Conservation (phyloP, 2,888 invertebrate species). For the Nephrotoma guestfalica region DNA sequence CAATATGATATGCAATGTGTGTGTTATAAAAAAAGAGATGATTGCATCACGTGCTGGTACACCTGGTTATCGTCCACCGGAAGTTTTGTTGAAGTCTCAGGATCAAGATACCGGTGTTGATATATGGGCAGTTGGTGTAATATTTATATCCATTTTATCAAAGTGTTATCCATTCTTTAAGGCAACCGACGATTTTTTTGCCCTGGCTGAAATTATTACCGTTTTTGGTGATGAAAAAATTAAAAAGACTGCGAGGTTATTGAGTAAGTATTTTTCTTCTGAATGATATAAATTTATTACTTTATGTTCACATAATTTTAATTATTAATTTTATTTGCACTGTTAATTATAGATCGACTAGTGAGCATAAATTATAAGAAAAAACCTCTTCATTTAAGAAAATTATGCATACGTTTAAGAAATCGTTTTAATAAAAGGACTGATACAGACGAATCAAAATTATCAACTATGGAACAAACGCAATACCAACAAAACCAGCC, state of each 20-base stretch:
- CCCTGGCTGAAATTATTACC: conserved; percentile 67
- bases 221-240: conserved; percentile 60
- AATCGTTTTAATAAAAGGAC: conserved; percentile 19
- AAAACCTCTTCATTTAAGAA: conserved; percentile 34
- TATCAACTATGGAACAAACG: background rate
- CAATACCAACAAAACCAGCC: background rate
- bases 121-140: conserved; percentile 79
- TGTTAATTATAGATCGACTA: conserved; percentile 32
- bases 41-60: conserved; percentile 75
- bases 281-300: conserved; percentile 19
- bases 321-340: conserved; percentile 6
- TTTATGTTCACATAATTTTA: conserved; percentile 26
- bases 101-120: conserved; percentile 75
- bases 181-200: conserved; percentile 61
- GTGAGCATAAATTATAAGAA: conserved; percentile 37
- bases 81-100: conserved; percentile 64
- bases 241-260: conserved; percentile 46
- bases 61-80: conserved; percentile 79
- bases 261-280: conserved; percentile 19
- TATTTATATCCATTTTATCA: conserved; percentile 61
- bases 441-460: background rate
- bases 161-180: conserved; percentile 75
- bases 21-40: conserved; percentile 46
- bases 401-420: conserved; percentile 32
- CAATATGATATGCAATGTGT: conserved; percentile 52